Evolutionary conservation across 2,113 vertebrate species (phyloP).

Genomic region (Poecilia latipinna): DNA sequence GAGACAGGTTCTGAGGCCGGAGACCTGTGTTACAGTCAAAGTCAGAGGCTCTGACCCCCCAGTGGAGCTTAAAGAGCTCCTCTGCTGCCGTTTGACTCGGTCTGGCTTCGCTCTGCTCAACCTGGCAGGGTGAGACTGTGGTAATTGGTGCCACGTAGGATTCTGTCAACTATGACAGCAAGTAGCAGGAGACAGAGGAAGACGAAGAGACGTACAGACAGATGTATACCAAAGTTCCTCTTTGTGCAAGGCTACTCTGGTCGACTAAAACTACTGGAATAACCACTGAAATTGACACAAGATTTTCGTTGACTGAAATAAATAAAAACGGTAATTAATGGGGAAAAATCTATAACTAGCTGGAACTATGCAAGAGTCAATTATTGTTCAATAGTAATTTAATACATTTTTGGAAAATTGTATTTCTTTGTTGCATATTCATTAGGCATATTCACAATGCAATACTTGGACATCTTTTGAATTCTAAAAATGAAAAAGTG

Average conservation of each 20-base stretch:
- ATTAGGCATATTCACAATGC: too few relatives aligned
- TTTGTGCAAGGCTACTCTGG: not conserved
- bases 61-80: slow-evolving; percentile 33
- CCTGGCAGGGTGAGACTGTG: slow-evolving; percentile 41
- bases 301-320: too few relatives aligned
- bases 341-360: too few relatives aligned
- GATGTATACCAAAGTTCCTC: not conserved
- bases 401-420: too few relatives aligned
- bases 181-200: slow-evolving; percentile 39
- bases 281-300: too few relatives aligned
- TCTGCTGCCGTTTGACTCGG: slow-evolving; percentile 43
- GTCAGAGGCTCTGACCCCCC: slow-evolving; percentile 8
- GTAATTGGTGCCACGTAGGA: slow-evolving; percentile 64
- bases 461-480: too few relatives aligned
- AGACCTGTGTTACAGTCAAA: not conserved
- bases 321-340: too few relatives aligned
- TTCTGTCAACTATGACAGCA: slow-evolving; percentile 51
- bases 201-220: slow-evolving; percentile 10
- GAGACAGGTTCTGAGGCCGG: not conserved
- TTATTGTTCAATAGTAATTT: too few relatives aligned
- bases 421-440: too few relatives aligned
- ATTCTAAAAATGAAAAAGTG: too few relatives aligned
- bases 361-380: too few relatives aligned
- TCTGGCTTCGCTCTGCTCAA: slow-evolving; percentile 25
- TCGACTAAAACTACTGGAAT: too few relatives aligned